phyloP scores from a whole-genome alignment of 2,888 invertebrate species.

The Polymixis lichenea region DNA sequence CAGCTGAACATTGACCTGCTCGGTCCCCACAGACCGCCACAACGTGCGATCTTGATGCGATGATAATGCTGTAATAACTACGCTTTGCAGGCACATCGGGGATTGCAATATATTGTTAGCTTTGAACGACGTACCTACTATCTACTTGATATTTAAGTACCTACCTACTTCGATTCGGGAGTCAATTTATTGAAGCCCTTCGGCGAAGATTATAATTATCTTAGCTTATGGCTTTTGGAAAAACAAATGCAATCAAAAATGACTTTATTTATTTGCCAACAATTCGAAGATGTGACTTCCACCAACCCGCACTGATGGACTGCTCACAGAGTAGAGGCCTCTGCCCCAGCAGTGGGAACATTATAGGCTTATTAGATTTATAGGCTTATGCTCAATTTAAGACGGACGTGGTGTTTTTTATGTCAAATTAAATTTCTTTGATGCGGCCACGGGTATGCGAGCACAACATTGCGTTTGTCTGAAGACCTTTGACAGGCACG shows the following conservation, averaged over 20 bases:
- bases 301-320: not conserved
- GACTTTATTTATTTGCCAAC: not conserved
- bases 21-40: conserved; percentile 35
- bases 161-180: not conserved
- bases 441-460: conserved; percentile 32
- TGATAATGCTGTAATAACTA: conserved; percentile 44
- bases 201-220: not conserved
- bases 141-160: not conserved
- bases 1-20: conserved; percentile 32
- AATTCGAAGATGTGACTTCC: not conserved
- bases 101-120: conserved; percentile 31
- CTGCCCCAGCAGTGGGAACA: not conserved
- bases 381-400: not conserved
- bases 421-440: conserved; percentile 19
- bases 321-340: too few relatives aligned
- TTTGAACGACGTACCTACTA: conserved; percentile 6
- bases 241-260: conserved; percentile 4
- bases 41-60: conserved; percentile 47
- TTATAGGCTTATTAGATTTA: too few relatives aligned
- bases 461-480: conserved; percentile 48
- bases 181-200: not conserved
- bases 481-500: conserved; percentile 52
- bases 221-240: not conserved
- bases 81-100: conserved; percentile 14
- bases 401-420: not conserved